Evolutionary conservation across 37 sponge, comb jelly and placozoan genomes (phyloP), one percentile per base, ranked within the genome.

Genomic region (Petrosia ficiformis): DNA sequence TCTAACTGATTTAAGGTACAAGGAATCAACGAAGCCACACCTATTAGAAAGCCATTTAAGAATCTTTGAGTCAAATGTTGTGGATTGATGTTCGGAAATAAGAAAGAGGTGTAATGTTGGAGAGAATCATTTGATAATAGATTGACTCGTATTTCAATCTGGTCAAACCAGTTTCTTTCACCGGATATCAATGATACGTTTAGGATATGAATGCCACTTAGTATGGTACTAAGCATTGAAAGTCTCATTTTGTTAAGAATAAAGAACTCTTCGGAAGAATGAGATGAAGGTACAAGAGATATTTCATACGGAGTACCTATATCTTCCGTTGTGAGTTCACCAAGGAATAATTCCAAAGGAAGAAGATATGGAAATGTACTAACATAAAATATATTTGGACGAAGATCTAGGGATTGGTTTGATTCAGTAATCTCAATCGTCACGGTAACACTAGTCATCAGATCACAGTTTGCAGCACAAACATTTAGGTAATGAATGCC

Each of bases 101-200:
- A 40, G 25, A 26, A 38, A 31, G 48, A 58, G 54, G 77, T 57
- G 0, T 72, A 39, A 71, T 71, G 75, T 1, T 64, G 67, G 29
- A 84, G 77, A 0, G 84, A 77, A 16, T n/a, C 21, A 52, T 76
- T 84, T 30, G 67, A 29, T 11, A 84, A 2, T 25, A 76, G 34
- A 48, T 42, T 34, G 1, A 77, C 58, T 33, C 72, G 71, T 34
- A 77, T 78, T 6, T 19, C 24, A 6, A 84, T 76, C 16, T 22
- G 3, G 1, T 69, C 78, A 32, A 32, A 58, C 36, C 77, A 68
- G 2, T 52, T 57, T 11, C 65, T 72, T 2, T 35, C 29, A 0
- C 19, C 31, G 26, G 61, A 29, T 11, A 54, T 28, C 0, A 31
- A 72, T 0, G 71, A 70, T 1, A 77, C 66, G 43, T 71, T 77